Base-by-base conservation (phyloP, 2,797 vertebrate species). In the Megalops cyprinoides region DNA sequence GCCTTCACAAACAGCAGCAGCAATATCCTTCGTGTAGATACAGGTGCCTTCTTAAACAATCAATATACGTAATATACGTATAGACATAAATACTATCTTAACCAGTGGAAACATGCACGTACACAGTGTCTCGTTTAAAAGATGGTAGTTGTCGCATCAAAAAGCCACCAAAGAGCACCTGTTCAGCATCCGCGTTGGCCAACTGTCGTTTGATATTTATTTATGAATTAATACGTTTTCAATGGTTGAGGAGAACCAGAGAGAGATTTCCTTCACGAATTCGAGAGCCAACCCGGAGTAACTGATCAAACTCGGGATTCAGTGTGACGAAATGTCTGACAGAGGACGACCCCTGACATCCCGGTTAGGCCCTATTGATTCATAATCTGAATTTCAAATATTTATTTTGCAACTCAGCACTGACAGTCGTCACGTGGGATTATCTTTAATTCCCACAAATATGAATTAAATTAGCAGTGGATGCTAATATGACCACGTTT, bases 91-190 rank as follows among this genome's bases (percentile, higher is more conserved):
- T 71, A 34, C 10, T 67, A 28, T 31, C 2, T n/a, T 44, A 39
- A 23, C 39, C 39, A 44, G 39, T n/a, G 20, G 67, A 23, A 42
- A 71, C 39, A n/a, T 71, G n/a, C 71, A 15, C 20, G 39, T n/a
- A 12, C 23, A 71, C 20, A 31, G 18, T 39, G 39, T 69, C 65
- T 69, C 67, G 6, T 6, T 5, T 44, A 44, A 14, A 71, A 18
- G 67, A 71, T n/a, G 18, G 67, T 71, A 69, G 44, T 28, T 73
- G 48, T 71, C 78, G 39, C 48, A 46, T n/a, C 37, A 51, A 5
- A 55, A 55, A 73, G 51, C 14, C 65, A 79, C 39, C 28, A 71
- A 34, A 51, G 60, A 65, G 44, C 78, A 79, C 78, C 78, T 79
- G 62, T 71, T 71, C 23, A 23, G 67, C 37, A 44, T 71, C 39